phyloP scores from a whole-genome alignment of 2,888 invertebrate species.

The Acanthosoma haemorrhoidale region DNA sequence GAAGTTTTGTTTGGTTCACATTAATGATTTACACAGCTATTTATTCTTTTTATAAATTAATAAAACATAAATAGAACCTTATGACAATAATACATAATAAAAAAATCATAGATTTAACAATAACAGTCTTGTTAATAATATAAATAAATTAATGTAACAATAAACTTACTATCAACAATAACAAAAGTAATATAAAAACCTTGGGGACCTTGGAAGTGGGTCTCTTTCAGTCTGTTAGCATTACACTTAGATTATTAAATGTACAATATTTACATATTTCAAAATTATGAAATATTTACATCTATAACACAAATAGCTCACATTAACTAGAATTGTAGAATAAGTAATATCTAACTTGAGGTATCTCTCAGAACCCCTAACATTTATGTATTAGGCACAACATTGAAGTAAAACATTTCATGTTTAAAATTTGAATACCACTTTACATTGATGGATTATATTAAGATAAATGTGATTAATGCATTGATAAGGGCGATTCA shows the following conservation, averaged over 20 bases:
- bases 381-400: background rate
- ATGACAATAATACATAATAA: too few relatives aligned
- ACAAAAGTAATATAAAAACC: background rate
- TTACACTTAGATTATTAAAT: background rate
- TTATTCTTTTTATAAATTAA: too few relatives aligned
- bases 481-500: background rate
- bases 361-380: background rate
- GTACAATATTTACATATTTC: slow-evolving; percentile 8
- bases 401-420: too few relatives aligned
- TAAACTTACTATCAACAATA: background rate
- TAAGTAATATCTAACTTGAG: background rate
- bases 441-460: background rate
- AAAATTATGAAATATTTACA: slow-evolving; percentile 5
- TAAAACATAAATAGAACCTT: too few relatives aligned
- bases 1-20: too few relatives aligned
- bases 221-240: background rate
- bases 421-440: too few relatives aligned
- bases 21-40: too few relatives aligned
- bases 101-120: too few relatives aligned
- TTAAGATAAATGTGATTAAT: background rate
- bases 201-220: background rate
- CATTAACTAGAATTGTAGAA: background rate
- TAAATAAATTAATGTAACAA: background rate
- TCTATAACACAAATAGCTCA: background rate
- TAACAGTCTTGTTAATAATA: too few relatives aligned